Conservation (phyloP, 2,113 vertebrate genomes). For the Epinephelus lanceolatus region DNA sequence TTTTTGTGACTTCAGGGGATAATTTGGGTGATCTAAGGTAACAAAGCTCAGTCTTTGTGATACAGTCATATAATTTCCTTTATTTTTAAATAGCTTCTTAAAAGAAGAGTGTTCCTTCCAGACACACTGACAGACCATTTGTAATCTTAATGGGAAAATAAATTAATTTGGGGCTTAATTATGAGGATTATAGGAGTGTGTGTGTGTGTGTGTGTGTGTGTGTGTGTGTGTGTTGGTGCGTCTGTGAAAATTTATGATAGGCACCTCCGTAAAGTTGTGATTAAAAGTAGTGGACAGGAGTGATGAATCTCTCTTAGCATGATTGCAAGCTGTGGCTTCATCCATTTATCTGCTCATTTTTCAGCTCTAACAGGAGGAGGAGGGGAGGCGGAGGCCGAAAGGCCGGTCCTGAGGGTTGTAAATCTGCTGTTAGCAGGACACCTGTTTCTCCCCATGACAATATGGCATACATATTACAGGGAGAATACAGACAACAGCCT, state of each 20-base stretch:
- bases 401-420: constrained; percentile 17
- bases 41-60: not conserved
- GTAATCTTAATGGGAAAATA: constrained; percentile 57
- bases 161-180: constrained; percentile 65
- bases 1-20: not conserved
- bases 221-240: constrained; percentile 26
- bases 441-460: constrained; percentile 35
- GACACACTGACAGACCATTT: constrained; percentile 34
- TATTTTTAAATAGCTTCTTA: constrained; percentile 22
- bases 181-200: constrained; percentile 37
- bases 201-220: not conserved
- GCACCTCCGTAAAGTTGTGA: constrained; percentile 17
- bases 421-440: constrained; percentile 32
- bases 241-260: constrained; percentile 47
- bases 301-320: constrained; percentile 41
- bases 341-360: constrained; percentile 34
- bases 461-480: constrained; percentile 10
- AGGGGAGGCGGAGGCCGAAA: constrained; percentile 18
- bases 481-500: constrained; percentile 7
- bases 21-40: not conserved
- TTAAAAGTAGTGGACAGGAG: constrained; percentile 45
- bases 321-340: constrained; percentile 45
- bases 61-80: not conserved
- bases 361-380: constrained; percentile 4
- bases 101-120: not conserved